Conservation (phyloP, 2,888 invertebrate genomes). For the Lamellibrachia satsuma region DNA sequence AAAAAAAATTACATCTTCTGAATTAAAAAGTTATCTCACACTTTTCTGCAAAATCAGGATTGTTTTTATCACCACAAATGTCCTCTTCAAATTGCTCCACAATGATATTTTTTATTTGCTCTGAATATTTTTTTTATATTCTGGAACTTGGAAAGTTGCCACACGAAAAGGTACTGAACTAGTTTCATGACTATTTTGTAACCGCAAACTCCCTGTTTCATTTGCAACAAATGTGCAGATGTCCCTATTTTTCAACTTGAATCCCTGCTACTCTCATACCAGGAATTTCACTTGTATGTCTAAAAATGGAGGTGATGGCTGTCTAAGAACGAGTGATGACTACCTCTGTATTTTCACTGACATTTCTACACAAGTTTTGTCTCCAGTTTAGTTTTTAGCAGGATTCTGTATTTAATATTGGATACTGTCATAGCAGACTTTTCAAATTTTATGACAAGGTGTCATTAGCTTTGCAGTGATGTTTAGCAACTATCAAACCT, state of each 20-base stretch:
- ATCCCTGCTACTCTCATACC: not conserved
- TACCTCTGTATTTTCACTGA: not conserved
- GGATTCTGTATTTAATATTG: not conserved
- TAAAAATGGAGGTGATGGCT: not conserved
- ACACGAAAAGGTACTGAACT: not conserved
- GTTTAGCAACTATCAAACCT: not conserved
- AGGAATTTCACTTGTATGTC: not conserved
- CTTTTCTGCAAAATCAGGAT: too few relatives aligned
- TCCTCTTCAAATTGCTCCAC: not conserved
- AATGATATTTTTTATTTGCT: not conserved
- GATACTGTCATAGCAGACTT: not conserved
- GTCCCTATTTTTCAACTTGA: not conserved
- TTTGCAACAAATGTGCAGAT: not conserved
- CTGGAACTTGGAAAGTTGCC: not conserved
- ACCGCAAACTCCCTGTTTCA: not conserved
- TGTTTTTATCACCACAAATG: too few relatives aligned
- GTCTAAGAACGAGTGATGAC: not conserved
- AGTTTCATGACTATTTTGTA: not conserved
- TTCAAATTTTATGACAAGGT: not conserved
- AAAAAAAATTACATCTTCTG: too few relatives aligned
- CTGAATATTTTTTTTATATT: not conserved
- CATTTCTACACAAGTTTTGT: not conserved
- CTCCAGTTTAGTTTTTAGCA: not conserved
- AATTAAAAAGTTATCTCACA: too few relatives aligned
- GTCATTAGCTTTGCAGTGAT: not conserved